phyloP scores from a whole-genome alignment of 1,140 invertebrate genomes.

The Diachasma alloeum region DNA sequence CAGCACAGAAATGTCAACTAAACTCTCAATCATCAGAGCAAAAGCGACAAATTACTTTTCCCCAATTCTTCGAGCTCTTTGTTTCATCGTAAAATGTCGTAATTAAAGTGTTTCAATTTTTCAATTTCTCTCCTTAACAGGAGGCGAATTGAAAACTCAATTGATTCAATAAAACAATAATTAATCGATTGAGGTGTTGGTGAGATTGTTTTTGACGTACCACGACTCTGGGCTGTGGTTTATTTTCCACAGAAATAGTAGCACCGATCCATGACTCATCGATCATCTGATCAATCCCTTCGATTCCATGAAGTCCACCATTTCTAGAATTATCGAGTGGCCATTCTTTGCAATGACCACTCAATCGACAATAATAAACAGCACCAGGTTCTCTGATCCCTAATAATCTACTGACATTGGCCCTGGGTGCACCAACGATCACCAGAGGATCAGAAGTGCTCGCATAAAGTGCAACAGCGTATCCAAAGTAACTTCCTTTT shows the following conservation, averaged over 20 bases:
- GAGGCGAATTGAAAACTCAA: not conserved
- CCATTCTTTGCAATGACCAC: conserved; percentile 27
- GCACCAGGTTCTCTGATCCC: conserved; percentile 43
- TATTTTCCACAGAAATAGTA: conserved; percentile 41
- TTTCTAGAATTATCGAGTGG: conserved; percentile 12
- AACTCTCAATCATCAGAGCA: too few species aligned
- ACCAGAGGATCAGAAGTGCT: conserved; percentile 29
- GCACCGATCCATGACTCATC: conserved; percentile 47
- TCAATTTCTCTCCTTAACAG: too few species aligned
- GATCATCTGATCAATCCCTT: conserved; percentile 27
- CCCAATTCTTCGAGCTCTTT: too few species aligned
- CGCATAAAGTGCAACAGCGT: conserved; percentile 42
- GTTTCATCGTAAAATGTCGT: too few species aligned
- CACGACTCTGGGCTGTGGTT: conserved; percentile 38
- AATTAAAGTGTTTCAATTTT: too few species aligned
- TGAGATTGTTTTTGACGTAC: conserved; percentile 29
- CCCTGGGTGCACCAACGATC: conserved; percentile 47
- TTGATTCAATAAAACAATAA: not conserved
- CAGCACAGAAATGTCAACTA: not conserved
- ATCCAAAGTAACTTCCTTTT: conserved; percentile 48
- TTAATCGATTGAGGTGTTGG: too few species aligned
- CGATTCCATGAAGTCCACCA: not conserved
- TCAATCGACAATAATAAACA: conserved; percentile 42
- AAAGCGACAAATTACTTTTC: too few species aligned
- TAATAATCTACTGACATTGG: conserved; percentile 33